A percentile compares a stretch with the other conserved stretches of the same genome.
Evolutionary conservation across 1,140 invertebrate species (phyloP).

Genomic region (Episyrphus balteatus): DNA sequence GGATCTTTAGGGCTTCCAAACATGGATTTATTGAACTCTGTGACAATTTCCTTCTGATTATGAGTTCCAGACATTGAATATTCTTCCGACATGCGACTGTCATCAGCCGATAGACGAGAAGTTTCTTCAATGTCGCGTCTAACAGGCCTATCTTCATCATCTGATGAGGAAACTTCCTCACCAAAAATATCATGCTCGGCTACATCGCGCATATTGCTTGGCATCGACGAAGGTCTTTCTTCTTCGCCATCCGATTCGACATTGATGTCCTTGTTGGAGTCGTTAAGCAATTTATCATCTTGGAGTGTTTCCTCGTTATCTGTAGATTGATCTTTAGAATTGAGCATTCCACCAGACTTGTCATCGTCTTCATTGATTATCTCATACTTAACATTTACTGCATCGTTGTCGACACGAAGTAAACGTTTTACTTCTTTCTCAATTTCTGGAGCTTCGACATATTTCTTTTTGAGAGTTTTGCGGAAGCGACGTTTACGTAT

Average conservation of each 20-base stretch:
- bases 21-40: slow-evolving; percentile 26
- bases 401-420: slow-evolving; percentile 84
- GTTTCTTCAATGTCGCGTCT: slow-evolving; percentile 52
- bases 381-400: slow-evolving; percentile 82
- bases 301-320: slow-evolving; percentile 25
- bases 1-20: slow-evolving; percentile 21
- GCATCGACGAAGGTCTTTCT: slow-evolving; percentile 29
- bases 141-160: slow-evolving; percentile 58
- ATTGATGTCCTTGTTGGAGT: slow-evolving; percentile 30
- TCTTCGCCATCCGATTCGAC: slow-evolving; percentile 30
- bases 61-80: slow-evolving; percentile 31
- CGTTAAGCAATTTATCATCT: slow-evolving; percentile 17
- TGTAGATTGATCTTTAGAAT: slow-evolving; percentile 25
- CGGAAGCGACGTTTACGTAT: slow-evolving; percentile 84
- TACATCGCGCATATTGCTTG: slow-evolving; percentile 27
- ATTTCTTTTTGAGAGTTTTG: slow-evolving; percentile 94
- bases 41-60: slow-evolving; percentile 28
- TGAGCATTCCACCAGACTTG: slow-evolving; percentile 35
- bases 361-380: slow-evolving; percentile 84
- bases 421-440: slow-evolving; percentile 93
- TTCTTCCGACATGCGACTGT: slow-evolving; percentile 58
- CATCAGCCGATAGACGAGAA: slow-evolving; percentile 60
- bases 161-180: slow-evolving; percentile 73
- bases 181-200: slow-evolving; percentile 81
- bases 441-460: slow-evolving; percentile 93